Evolutionary conservation across 2,797 vertebrate genomes (phyloP), one percentile per base, ranked within the genome.

Genomic region (Nyctalus aviator): DNA sequence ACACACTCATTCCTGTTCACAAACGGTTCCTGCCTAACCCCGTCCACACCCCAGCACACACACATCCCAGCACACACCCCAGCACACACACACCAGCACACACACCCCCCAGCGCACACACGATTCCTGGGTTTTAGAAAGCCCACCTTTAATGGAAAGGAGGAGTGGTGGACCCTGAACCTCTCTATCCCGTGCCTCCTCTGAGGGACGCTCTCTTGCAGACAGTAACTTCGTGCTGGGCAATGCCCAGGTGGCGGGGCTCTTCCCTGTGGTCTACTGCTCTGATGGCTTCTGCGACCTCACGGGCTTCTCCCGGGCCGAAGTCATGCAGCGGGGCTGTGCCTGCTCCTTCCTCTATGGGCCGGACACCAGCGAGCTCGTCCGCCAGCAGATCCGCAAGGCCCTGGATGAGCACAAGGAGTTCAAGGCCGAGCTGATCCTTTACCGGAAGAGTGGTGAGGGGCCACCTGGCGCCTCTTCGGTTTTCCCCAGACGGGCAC

Each of bases 231-330:
- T 98, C 94, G 98, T 98, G 41, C 97, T 98, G 95, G 98, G 98
- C 84, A 98, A 98, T 1, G 98, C 98, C 95, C 98, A 98, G 96
- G 98, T 98, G 79, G 96, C 97, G 2, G 97, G 96, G 37, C 96
- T 97, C 91, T 98, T 98, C 95, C 98, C 98, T 10, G 97, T 98
- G 95, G 98, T 98, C 88, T 98, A 98, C 94, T 98, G 98, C 93
- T 98, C 98, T 32, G 98, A 98, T 94, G 98, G 98, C 96, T 98
- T 98, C 97, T 98, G 98, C n/a, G 98, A 98, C 94, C 97, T 98
- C 95, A 98, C 98, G 18, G 98, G 98, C 41, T 98, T 98, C 96
- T 97, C 98, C 91, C 97, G 98, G 91, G 98, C 98, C 5, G 98
- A 98, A 95, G 98, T 98, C 97, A 98, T 98, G 98, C 98, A 98